Base-by-base conservation (phyloP, 2,888 invertebrate species). In the Poecilobothrus nobilitatus region DNA sequence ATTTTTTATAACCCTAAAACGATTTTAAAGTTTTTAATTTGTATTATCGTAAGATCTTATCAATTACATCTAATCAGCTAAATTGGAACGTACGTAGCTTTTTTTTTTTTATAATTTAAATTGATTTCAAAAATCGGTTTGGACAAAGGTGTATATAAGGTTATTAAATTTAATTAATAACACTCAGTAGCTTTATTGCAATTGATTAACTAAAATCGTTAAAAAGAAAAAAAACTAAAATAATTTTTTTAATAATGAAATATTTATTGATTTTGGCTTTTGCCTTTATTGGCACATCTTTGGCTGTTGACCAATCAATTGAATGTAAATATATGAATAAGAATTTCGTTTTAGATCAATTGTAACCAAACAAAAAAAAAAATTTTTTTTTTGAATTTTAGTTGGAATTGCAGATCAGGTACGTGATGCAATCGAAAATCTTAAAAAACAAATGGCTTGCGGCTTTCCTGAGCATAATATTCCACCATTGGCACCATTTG, bases 361-460 rank as follows among this genome's bases (percentile, higher is more conserved):
- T 18, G 15, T 15, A 53, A 9, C 2, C 7, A 37, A 7, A 10
- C 7, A 37, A 37, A 53, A 53, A 9, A 53, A 18, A 18, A 18
- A 18, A 9, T 63, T 22, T 63, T 21, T 4, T 22, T 12, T 27
- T 27, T 27, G 5, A 27, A 27, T 27, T 63, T 8, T 12, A 63
- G 63, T 63, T 63, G 63, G 64, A 27, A 33, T 64, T n/a, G 27
- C 64, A 18, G 66, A 69, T 15, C 63, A 67, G 34, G 9, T 69
- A 18, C 22, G 27, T 18, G 37, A 68, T 27, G 68, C 69, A 9
- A n/a, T 71, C 12, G 69, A 71, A 61, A 68, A 69, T 27, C 27
- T 71, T 12, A 72, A 68, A 41, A 66, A 70, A 27, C 72, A 71
- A 62, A 67, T 72, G 67, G 68, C 70, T 69, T 71, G 71, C 27